phyloP scores from a whole-genome alignment of 2,888 invertebrate species.

The Lacanobia oleracea region DNA sequence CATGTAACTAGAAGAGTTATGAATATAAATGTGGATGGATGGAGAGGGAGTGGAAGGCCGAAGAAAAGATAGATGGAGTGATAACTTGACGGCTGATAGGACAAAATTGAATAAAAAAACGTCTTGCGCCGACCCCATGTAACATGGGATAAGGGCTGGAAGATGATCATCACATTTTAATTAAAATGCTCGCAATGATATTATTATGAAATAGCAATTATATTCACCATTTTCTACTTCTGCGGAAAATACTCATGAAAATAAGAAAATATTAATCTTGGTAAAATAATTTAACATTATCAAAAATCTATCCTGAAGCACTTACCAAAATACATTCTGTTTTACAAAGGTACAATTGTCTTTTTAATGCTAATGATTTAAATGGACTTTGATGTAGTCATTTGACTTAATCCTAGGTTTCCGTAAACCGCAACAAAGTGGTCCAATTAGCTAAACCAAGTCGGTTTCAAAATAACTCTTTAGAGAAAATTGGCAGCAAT shows the following conservation, averaged over 20 bases:
- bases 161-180: no score
- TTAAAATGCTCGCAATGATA: no score
- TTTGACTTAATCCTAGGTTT: conserved; percentile 63
- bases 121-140: no score
- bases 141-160: no score
- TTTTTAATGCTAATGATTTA: conserved; percentile 52
- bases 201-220: background rate
- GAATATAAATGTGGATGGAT: no score
- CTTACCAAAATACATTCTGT: background rate
- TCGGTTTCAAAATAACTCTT: conserved; percentile 62
- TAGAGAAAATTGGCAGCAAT: conserved; percentile 65
- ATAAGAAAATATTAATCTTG: background rate
- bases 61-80: no score
- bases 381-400: conserved; percentile 60
- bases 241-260: background rate
- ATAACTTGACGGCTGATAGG: no score
- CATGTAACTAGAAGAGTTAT: no score
- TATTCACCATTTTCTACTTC: background rate
- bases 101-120: no score
- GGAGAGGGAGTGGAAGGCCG: no score
- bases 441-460: conserved; percentile 61
- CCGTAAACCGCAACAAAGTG: conserved; percentile 59
- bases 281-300: background rate
- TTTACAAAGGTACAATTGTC: conserved; percentile 29
- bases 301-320: background rate